Base-by-base conservation (phyloP, 2,797 vertebrate genomes). In the Leptoclinus maculatus region DNA sequence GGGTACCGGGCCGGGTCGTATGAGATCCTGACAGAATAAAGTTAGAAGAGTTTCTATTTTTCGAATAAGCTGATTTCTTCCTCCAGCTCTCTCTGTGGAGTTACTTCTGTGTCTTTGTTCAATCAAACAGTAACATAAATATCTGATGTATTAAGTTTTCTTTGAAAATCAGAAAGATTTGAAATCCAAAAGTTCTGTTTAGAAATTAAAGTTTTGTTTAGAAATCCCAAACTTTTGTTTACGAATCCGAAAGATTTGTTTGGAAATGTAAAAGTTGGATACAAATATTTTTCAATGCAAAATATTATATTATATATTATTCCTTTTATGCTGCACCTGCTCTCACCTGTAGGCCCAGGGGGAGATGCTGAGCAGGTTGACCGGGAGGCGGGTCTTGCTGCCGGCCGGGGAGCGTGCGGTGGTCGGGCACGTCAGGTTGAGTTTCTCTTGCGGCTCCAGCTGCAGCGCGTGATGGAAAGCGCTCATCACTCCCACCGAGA, bases 391-490 rank as follows among this genome's bases (percentile, higher is more conserved):
- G 74, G 92, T 91, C 86, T 94, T 95, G 70, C 85, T 83, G 84
- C 94, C 95, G 12, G 59, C 38, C 34, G 62, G 67, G 10, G 91
- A 19, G 65, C 94, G 91, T 0, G 83, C 73, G 17, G 90, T 89
- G 71, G 91, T 87, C 13, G 96, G 96, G 89, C 98, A 98, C 87
- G 93, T 97, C 66, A 94, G 87, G 90, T 97, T 97, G 66, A 94
- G 94, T 36, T 95, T 92, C 74, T 95, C 95, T 47, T 90, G 87
- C n/a, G 97, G 96, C 71, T 95, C 96, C 71, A 97, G 95, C 92
- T 98, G 96, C 92, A 98, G 94, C 3, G 98, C 97, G 93, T 99
- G 97, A 72, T 98, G 97, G 89, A 98, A 99, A 5, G 98, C 98
- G 88, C 96, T 96, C 82, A 98, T 95, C 83, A 99, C 96, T 13